Base-by-base conservation (phyloP, 2,797 vertebrate species). In the Liasis olivaceus region DNA sequence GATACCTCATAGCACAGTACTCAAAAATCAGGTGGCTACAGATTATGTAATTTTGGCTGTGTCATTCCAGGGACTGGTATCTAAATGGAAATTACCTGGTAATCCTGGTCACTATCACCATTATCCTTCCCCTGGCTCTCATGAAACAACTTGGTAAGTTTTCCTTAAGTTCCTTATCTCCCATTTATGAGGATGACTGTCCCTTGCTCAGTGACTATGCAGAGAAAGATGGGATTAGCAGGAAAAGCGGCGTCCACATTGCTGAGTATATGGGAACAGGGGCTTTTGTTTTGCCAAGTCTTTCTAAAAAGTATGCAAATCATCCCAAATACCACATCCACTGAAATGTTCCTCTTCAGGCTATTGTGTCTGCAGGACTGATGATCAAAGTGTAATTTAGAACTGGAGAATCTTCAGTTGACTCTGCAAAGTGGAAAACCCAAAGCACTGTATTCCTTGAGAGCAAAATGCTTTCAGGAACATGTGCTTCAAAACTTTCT, bases 111-210 rank as follows among this genome's bases (percentile, higher is more conserved):
- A 98, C 98, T 0, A 0, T 97, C 95, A 94, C 94, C 31, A 0
- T 99, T 95, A 99, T 99, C 96, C 97, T 99, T 93, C 99, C 99
- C 0, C 96, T 99, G 96, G 98, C 99, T 24, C 94, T 99, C 93
- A 99, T 99, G 99, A 99, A 99, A 95, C 99, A 99, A 96, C 98
- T 99, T 0, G 99, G 99, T 99, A 97, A 98, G 99, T 20, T 98
- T 0, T 1, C 15, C 54, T 42, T 15, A n/a, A 12, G 58, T 64
- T 31, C 28, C 22, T 89, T 42, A 51, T 51, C 2, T 36, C 66
- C 59, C 59, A 8, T 81, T 72, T 20, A 77, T 24, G 72, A 14
- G 28, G 72, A 69, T 13, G 42, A 77, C 15, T 72, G 15, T 9
- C 69, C 69, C n/a, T 31, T 69, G 2, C 7, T 77, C 54, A 64